Percentiles rank a stretch among this genome's conserved stretches.
phyloP scores from a whole-genome alignment of 23 tunicate species.

The Clavelina lepadiformis region DNA sequence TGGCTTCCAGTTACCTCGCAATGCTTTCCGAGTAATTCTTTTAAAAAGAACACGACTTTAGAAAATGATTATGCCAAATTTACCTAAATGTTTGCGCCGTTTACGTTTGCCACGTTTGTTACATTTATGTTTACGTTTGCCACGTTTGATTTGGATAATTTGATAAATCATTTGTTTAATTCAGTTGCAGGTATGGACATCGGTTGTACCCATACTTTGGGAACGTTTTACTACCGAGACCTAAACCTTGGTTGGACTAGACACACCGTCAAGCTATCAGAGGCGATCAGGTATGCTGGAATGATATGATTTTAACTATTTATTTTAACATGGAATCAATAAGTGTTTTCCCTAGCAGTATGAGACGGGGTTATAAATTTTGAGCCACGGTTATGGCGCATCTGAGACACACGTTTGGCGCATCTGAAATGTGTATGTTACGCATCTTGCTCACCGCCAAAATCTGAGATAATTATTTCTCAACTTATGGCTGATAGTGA shows the following conservation, averaged over 20 bases:
- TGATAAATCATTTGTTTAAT: not conserved
- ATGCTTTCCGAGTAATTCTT: slow-evolving; percentile 51
- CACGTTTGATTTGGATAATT: not conserved
- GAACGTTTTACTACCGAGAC: slow-evolving; percentile 30
- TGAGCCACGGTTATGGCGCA: too few species aligned
- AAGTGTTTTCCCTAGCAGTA: too few species aligned
- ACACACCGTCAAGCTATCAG: slow-evolving; percentile 48
- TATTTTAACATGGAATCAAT: too few species aligned
- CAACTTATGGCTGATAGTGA: too few species aligned
- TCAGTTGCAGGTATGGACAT: slow-evolving; percentile 8
- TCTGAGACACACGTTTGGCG: too few species aligned
- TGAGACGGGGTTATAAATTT: too few species aligned
- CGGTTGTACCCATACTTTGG: slow-evolving; percentile 59
- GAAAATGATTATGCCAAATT: not conserved
- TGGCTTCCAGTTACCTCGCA: slow-evolving; percentile 50
- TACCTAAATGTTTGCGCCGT: not conserved
- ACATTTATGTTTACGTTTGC: not conserved
- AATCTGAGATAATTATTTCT: too few species aligned
- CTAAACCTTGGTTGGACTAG: slow-evolving; percentile 62
- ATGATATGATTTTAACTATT: too few species aligned
- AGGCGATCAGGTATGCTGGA: too few species aligned
- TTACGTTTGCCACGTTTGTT: not conserved
- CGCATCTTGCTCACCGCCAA: too few species aligned
- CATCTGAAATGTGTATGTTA: too few species aligned
- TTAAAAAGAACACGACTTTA: not conserved